Conservation (phyloP, 2,888 invertebrate genomes). For the Hemaris fuciformis region DNA sequence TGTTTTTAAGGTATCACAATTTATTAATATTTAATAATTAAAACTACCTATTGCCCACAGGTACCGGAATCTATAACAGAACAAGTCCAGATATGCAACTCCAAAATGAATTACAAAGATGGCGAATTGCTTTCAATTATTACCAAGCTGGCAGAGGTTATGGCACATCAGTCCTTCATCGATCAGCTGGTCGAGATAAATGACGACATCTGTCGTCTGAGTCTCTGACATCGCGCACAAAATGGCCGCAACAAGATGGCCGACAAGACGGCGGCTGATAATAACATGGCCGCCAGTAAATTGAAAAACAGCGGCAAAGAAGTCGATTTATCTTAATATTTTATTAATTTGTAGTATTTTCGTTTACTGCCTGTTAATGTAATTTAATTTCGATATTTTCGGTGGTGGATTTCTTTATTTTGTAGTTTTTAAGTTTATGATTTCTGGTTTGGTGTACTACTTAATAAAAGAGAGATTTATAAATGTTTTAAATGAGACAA, state of each 20-base stretch:
- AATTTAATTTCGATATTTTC: conserved; percentile 4
- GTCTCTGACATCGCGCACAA: conserved; percentile 73
- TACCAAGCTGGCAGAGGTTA: conserved; percentile 84
- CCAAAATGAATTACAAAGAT: conserved; percentile 86
- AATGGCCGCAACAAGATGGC: conserved; percentile 49
- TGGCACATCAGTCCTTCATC: conserved; percentile 87
- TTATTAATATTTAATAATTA: neutral
- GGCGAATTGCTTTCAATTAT: conserved; percentile 84
- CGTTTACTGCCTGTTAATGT: conserved; percentile 5
- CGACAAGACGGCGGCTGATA: conserved; percentile 26
- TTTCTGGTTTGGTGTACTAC: conserved; percentile 18
- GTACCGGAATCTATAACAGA: conserved; percentile 82
- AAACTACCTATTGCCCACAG: conserved; percentile 50
- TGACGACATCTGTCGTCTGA: conserved; percentile 88
- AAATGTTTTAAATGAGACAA: conserved; percentile 10
- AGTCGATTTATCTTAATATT: conserved; percentile 12
- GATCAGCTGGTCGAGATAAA: conserved; percentile 90
- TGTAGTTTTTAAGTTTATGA: conserved; percentile 17
- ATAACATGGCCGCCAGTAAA: conserved; percentile 6
- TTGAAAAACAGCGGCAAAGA: conserved; percentile 19
- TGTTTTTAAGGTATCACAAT: neutral
- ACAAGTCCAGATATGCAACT: conserved; percentile 85
- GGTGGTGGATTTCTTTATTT: neutral
- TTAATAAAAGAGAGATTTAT: conserved; percentile 10
- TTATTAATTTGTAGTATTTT: conserved; percentile 7